phyloP scores from a whole-genome alignment of 2,113 vertebrate species.

The Tupaia chinensis region DNA sequence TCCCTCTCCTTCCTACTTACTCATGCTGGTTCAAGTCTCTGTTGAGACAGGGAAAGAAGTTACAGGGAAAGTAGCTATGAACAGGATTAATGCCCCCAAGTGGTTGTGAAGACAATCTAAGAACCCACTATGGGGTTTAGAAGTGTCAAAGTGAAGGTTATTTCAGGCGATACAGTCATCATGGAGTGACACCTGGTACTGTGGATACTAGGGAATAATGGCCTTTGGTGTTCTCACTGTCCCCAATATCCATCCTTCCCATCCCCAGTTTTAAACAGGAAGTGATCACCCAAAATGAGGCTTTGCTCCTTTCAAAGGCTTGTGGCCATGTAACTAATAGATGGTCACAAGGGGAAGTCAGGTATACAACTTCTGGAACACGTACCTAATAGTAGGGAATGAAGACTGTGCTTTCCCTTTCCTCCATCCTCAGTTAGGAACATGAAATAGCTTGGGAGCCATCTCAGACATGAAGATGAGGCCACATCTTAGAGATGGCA shows the following conservation, averaged over 20 bases:
- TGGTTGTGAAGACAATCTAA: background rate
- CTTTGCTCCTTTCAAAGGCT: background rate
- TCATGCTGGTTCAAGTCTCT: background rate
- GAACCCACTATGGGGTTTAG: background rate
- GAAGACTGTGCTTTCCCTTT: background rate
- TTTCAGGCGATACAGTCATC: background rate
- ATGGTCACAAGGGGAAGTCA: background rate
- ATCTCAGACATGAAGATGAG: background rate
- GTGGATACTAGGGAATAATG: background rate
- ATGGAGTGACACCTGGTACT: background rate
- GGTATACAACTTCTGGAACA: background rate
- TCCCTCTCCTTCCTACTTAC: background rate
- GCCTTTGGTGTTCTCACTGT: accelerated
- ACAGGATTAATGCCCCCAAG: background rate
- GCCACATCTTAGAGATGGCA: background rate
- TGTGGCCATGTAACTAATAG: background rate
- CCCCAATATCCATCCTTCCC: background rate
- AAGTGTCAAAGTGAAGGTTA: background rate
- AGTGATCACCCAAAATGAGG: background rate
- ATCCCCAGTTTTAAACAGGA: background rate
- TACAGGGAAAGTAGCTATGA: background rate
- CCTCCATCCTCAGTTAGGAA: background rate
- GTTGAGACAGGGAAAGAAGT: background rate
- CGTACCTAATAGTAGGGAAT: background rate
- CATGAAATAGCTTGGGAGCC: background rate